A percentile compares a stretch with the other conserved stretches of the same genome.
phyloP scores from a whole-genome alignment of 2,888 invertebrate species.

The Latrodectus hesperus region DNA sequence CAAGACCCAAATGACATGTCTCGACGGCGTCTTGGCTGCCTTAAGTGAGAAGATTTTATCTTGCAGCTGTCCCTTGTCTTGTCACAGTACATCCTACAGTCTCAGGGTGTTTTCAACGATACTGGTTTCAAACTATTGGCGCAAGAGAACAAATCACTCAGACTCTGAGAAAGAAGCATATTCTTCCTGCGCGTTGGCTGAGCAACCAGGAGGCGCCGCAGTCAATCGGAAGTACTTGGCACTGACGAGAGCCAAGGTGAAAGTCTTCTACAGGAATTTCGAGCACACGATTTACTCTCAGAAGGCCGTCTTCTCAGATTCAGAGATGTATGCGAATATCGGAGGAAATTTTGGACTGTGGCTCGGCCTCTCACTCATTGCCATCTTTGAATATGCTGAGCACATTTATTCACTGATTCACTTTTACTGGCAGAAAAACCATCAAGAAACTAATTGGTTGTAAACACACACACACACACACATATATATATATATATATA shows the following conservation, averaged over 20 bases:
- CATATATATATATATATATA: too few species aligned
- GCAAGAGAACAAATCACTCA: background rate
- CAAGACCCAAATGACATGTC: slow-evolving; percentile 1
- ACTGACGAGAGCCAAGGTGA: background rate
- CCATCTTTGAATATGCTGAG: slow-evolving; percentile 37
- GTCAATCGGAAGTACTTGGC: background rate
- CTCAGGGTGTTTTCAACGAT: background rate
- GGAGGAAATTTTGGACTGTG: slow-evolving; percentile 40
- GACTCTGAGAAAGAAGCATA: background rate
- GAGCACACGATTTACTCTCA: slow-evolving; percentile 21
- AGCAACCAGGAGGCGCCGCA: background rate
- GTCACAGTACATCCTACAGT: slow-evolving; percentile 10
- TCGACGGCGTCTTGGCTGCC: slow-evolving; percentile 8
- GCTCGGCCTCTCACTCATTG: slow-evolving; percentile 26
- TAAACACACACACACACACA: too few species aligned
- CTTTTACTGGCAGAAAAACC: background rate
- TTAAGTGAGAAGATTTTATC: background rate
- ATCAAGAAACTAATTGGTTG: too few species aligned
- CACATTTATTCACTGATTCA: slow-evolving; percentile 76
- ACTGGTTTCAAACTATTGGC: background rate
- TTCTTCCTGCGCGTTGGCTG: background rate
- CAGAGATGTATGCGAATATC: slow-evolving; percentile 30
- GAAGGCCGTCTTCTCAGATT: slow-evolving; percentile 27
- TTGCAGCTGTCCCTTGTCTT: slow-evolving; percentile 41
- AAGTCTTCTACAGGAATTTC: slow-evolving; percentile 28